Percentiles rank a stretch among this genome's conserved stretches.
Evolutionary conservation across 2,113 vertebrate genomes (phyloP).

Genomic region (Oreochromis niloticus): DNA sequence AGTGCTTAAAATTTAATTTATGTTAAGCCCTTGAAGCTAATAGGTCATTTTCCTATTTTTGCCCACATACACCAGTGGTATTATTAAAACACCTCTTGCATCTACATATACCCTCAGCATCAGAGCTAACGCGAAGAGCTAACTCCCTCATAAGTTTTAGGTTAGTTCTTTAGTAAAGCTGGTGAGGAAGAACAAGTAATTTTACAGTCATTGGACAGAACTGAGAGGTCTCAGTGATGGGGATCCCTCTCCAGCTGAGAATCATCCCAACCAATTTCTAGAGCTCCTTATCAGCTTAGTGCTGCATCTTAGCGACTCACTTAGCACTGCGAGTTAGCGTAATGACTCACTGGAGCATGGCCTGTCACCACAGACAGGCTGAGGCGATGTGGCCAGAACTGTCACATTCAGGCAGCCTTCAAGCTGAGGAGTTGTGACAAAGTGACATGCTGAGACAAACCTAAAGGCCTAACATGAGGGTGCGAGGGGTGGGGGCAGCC

Average conservation of each 20-base stretch:
- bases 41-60: background rate
- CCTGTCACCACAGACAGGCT: slow-evolving; percentile 54
- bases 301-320: slow-evolving; percentile 53
- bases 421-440: slow-evolving; percentile 62
- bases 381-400: slow-evolving; percentile 49
- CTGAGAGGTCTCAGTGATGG: slow-evolving; percentile 40
- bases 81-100: background rate
- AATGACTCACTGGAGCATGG: slow-evolving; percentile 55
- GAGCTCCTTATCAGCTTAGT: slow-evolving; percentile 53
- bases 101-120: background rate
- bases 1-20: background rate
- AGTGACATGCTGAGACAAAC: slow-evolving; percentile 61
- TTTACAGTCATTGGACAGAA: slow-evolving; percentile 47
- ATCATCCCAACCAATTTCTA: slow-evolving; percentile 36
- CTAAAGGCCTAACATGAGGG: slow-evolving; percentile 52
- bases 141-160: slow-evolving; percentile 1
- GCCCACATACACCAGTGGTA: background rate
- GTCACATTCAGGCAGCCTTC: slow-evolving; percentile 62
- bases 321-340: slow-evolving; percentile 54
- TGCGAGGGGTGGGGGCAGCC: background rate
- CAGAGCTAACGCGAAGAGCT: background rate
- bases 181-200: slow-evolving; percentile 17
- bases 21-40: background rate
- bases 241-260: slow-evolving; percentile 21
- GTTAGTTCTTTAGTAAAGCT: slow-evolving; percentile 17